Conservation (phyloP, 1,140 invertebrate species). For the Bathynomus jamesi region DNA sequence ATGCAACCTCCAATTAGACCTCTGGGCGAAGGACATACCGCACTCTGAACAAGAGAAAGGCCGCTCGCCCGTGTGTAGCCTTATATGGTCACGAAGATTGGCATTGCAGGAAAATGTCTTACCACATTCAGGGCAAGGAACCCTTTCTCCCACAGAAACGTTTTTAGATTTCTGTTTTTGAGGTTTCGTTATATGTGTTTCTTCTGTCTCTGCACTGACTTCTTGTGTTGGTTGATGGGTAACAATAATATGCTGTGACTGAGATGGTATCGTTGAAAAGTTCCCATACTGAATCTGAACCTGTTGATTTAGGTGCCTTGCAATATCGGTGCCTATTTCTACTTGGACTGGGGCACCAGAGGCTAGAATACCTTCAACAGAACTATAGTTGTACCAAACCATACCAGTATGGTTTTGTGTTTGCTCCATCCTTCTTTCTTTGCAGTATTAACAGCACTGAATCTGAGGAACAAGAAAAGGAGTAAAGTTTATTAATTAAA, state of each 20-base stretch:
- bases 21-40: slow-evolving; percentile 13
- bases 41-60: slow-evolving; percentile 14
- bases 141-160: neutral
- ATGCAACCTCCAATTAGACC: slow-evolving; percentile 14
- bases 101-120: slow-evolving; percentile 16
- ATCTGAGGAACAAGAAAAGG: too few species aligned
- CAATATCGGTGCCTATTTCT: slow-evolving; percentile 11
- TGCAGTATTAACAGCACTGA: too few species aligned
- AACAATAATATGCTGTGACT: slow-evolving; percentile 8
- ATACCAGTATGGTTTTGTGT: neutral
- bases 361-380: neutral
- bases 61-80: slow-evolving; percentile 10
- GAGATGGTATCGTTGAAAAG: neutral
- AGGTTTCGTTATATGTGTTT: neutral
- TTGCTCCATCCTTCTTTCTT: neutral
- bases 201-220: neutral
- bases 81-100: slow-evolving; percentile 9
- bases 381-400: neutral
- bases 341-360: slow-evolving; percentile 8
- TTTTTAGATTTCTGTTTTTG: slow-evolving; percentile 3
- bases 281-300: slow-evolving; percentile 10
- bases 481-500: too few species aligned
- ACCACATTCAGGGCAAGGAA: slow-evolving; percentile 4
- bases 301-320: slow-evolving; percentile 6
- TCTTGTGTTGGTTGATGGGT: neutral